A percentile compares a stretch with the other conserved stretches of the same genome.
These are phyloP conservation scores for Microchrysa polita DNA, from an alignment of 2,888 invertebrate species.

Conservation along the genomic window DNA sequence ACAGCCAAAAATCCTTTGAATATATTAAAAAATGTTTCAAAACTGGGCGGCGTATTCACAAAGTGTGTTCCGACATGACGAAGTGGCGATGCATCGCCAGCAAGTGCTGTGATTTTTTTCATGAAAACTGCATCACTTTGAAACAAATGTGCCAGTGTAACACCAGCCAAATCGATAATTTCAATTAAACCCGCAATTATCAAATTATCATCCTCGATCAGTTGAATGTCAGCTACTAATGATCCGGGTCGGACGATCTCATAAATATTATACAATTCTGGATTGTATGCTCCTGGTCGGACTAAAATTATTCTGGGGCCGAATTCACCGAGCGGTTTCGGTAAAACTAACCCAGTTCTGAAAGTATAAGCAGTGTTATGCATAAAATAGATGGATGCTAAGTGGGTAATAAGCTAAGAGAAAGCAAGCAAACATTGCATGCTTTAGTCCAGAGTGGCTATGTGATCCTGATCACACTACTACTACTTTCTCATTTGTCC, in stretches of 20 bases:
- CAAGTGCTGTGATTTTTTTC: conserved; percentile 66
- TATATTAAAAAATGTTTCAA: conserved; percentile 67
- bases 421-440: too few species aligned
- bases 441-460: too few species aligned
- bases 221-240: conserved; percentile 67
- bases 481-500: too few species aligned
- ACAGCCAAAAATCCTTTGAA: conserved; percentile 68
- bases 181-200: conserved; percentile 65
- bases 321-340: conserved; percentile 56
- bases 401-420: too few species aligned
- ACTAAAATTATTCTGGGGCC: conserved; percentile 55
- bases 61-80: conserved; percentile 67
- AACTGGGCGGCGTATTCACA: conserved; percentile 67
- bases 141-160: conserved; percentile 65
- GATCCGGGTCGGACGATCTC: conserved; percentile 66
- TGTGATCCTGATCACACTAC: too few species aligned
- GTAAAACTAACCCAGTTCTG: conserved; percentile 53
- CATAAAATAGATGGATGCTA: too few species aligned
- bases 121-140: conserved; percentile 67
- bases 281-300: conserved; percentile 56
- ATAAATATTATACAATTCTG: conserved; percentile 60
- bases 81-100: conserved; percentile 68
- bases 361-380: too few species aligned
- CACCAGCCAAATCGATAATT: conserved; percentile 66
- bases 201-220: conserved; percentile 68